Conservation (phyloP, 2,797 vertebrate species). For the Helostoma temminkii region DNA sequence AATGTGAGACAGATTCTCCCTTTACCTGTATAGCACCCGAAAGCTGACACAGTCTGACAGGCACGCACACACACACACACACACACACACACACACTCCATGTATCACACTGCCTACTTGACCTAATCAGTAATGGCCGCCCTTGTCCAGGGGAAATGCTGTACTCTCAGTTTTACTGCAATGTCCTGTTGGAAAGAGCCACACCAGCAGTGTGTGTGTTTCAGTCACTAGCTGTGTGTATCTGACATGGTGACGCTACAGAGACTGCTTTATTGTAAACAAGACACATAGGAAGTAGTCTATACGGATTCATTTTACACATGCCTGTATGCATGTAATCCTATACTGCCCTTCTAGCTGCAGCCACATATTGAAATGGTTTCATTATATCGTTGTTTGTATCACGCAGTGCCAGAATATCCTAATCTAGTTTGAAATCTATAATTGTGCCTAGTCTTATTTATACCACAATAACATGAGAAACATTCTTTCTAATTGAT, state of each 20-base stretch:
- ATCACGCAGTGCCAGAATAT: slow-evolving; percentile 41
- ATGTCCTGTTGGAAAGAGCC: slow-evolving; percentile 47
- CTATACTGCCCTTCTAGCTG: slow-evolving; percentile 41
- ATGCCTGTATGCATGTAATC: slow-evolving; percentile 52
- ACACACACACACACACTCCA: slow-evolving; percentile 21
- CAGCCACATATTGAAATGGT: slow-evolving; percentile 52
- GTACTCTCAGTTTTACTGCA: slow-evolving; percentile 52
- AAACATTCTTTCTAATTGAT: slow-evolving; percentile 48
- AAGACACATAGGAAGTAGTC: slow-evolving; percentile 31
- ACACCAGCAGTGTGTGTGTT: slow-evolving; percentile 27
- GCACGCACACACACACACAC: slow-evolving; percentile 11
- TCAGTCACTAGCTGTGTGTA: slow-evolving; percentile 3
- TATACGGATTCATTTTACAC: slow-evolving; percentile 58
- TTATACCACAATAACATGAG: slow-evolving; percentile 55
- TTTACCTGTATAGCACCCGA: slow-evolving; percentile 33
- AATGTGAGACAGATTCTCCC: slow-evolving; percentile 42
- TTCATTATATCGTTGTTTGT: slow-evolving; percentile 65
- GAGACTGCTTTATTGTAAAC: slow-evolving; percentile 61
- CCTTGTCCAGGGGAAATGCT: slow-evolving; percentile 61
- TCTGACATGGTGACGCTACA: slow-evolving; percentile 25
- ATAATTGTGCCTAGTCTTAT: slow-evolving; percentile 67
- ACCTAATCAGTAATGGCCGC: slow-evolving; percentile 69
- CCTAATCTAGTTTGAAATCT: slow-evolving; percentile 64
- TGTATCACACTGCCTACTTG: slow-evolving; percentile 61
- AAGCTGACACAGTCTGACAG: slow-evolving; percentile 28